Evolutionary conservation across 2,797 vertebrate genomes (phyloP).

Genomic region (Manis crassicaudata): DNA sequence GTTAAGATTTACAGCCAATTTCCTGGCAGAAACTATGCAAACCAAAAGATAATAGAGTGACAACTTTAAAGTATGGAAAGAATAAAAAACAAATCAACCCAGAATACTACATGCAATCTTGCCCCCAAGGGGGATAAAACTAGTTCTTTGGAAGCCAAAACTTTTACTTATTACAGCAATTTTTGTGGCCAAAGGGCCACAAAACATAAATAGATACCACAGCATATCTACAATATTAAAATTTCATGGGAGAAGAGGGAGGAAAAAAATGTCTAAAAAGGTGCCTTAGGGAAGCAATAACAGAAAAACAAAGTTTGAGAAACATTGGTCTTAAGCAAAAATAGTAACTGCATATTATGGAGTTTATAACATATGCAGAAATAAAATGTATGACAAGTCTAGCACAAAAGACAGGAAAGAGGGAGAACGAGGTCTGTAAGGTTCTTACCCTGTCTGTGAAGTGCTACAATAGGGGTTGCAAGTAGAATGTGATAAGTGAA

Average conservation of each 20-base stretch:
- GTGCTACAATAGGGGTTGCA: not conserved
- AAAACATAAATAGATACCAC: not conserved
- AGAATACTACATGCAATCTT: not conserved
- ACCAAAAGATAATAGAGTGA: not conserved
- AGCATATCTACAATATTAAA: not conserved
- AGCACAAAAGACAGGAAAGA: not conserved
- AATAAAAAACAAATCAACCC: not conserved
- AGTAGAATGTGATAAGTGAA: not conserved
- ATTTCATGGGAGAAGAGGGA: not conserved
- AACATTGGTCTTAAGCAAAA: not conserved
- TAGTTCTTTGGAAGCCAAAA: not conserved
- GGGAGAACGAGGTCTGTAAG: not conserved
- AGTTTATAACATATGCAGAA: not conserved
- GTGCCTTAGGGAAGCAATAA: not conserved
- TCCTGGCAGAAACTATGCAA: slow-evolving; percentile 23
- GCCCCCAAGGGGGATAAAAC: not conserved
- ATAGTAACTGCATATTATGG: not conserved
- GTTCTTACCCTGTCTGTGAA: not conserved
- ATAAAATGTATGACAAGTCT: not conserved
- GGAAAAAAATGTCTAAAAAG: not conserved
- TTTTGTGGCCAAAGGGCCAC: not conserved
- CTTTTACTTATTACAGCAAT: not conserved
- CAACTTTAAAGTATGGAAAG: not conserved
- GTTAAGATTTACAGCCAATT: not conserved
- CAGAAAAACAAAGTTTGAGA: not conserved